A percentile compares a stretch with the other conserved stretches of the same genome.
Conservation (phyloP, 2,797 vertebrate genomes). For the Acanthopagrus latus region DNA sequence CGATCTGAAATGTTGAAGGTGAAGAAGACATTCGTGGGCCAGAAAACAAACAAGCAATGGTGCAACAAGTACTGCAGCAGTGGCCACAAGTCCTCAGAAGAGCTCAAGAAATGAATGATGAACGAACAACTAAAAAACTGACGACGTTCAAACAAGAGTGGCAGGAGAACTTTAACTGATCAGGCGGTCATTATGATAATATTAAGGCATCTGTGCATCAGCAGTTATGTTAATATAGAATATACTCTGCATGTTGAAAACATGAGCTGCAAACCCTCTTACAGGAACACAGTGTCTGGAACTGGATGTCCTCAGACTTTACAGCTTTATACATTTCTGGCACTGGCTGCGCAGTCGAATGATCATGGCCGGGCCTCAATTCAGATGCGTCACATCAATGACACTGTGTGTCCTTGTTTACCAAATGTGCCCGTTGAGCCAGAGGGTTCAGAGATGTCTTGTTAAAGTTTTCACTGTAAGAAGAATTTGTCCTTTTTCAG, state of each 20-base stretch:
- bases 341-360: background rate
- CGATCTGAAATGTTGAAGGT: too few species aligned
- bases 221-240: background rate
- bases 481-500: constrained; percentile 6
- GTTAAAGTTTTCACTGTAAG: background rate
- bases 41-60: too few species aligned
- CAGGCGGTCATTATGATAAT: background rate
- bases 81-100: too few species aligned
- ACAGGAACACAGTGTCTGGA: background rate
- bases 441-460: background rate
- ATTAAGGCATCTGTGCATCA: background rate
- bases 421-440: background rate
- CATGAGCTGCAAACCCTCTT: background rate
- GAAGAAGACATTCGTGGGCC: too few species aligned
- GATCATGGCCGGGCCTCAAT: background rate
- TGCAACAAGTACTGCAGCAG: too few species aligned
- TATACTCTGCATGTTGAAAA: background rate
- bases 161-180: too few species aligned
- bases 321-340: background rate
- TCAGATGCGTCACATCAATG: background rate
- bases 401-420: background rate
- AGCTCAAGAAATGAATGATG: too few species aligned
- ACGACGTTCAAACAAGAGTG: too few species aligned
- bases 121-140: too few species aligned
- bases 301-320: background rate